Conservation (phyloP, 2,113 vertebrate species). For the Mesembrinibis cayennensis region DNA sequence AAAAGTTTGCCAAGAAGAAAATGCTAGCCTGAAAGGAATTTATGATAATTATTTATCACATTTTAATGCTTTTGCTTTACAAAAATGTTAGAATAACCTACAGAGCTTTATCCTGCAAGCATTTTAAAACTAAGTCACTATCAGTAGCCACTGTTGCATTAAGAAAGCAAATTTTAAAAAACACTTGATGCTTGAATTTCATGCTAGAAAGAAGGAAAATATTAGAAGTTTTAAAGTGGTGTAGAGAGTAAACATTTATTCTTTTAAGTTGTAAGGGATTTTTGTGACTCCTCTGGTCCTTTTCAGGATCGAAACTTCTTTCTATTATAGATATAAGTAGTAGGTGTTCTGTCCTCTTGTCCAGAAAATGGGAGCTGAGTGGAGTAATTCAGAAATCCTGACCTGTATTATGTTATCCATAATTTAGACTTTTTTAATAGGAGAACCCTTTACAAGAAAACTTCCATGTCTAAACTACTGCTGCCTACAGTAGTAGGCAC, state of each 20-base stretch:
- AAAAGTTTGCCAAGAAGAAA: slow-evolving; percentile 38
- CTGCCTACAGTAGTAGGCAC: neutral
- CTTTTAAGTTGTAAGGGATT: neutral
- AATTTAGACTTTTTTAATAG: neutral
- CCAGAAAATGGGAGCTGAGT: slow-evolving; percentile 13
- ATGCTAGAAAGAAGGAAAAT: neutral
- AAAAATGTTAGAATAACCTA: neutral
- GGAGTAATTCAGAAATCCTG: slow-evolving; percentile 7
- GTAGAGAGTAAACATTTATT: neutral
- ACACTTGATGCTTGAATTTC: neutral
- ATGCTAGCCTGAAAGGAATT: neutral
- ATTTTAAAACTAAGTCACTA: neutral
- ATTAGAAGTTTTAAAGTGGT: neutral
- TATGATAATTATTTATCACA: neutral
- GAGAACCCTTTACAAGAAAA: neutral
- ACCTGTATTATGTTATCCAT: neutral
- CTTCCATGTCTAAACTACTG: neutral
- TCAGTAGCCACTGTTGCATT: neutral
- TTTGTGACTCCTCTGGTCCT: neutral
- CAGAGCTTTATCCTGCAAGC: neutral
- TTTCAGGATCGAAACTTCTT: neutral
- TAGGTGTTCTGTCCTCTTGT: neutral
- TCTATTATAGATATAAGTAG: neutral
- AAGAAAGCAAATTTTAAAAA: neutral
- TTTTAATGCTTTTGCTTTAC: neutral